Base-by-base conservation (phyloP, 2,888 invertebrate genomes). In the Andrena camellia region DNA sequence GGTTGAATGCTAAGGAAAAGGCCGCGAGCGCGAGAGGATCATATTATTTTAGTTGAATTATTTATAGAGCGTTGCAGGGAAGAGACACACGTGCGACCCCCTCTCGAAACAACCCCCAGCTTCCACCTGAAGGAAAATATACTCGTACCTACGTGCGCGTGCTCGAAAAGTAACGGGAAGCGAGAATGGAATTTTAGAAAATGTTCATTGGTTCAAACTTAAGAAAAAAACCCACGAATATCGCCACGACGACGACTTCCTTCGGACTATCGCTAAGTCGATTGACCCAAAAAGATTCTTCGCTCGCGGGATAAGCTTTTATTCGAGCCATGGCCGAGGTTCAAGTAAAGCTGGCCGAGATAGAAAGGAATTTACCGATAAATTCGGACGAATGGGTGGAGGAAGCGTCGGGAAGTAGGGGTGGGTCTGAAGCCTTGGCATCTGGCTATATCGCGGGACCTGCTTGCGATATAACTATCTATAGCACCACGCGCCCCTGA, bases 31-130 rank as follows among this genome's bases (percentile, higher is more conserved):
- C 66, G 71, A 42, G 70, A 81, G 83, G 80, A 89, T 89, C 85
- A 84, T 92, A 91, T 92, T 92, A 92, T 93, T 93, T 92, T 90
- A 86, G 89, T 90, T 92, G 93, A 93, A 93, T 93, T 93, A 93
- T 93, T 93, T 93, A 93, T 93, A 91, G 92, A 92, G 86, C 84
- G 78, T 86, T 73, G 80, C 50, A 42, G 35, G 62, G 59, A 74
- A 59, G 48, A 48, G 48, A 48, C 60, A 23, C 42, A 42, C 62
- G 78, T 23, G 20, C 42, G 20, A 0, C 5, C 2, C 23, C 42
- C 63, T 26, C 10, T 6, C 20, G 29, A 23, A 29, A 29, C 31
- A 26, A 5, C 20, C 6, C 42, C 3, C 35, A 35, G 20, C 33
- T 31, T 63, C 57, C 63, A 81, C 72, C 72, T 57, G 54, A 57